Evolutionary conservation across 2,888 invertebrate species (phyloP), one percentile per base, ranked within the genome.

Genomic region (Aproaerema taeniolella): DNA sequence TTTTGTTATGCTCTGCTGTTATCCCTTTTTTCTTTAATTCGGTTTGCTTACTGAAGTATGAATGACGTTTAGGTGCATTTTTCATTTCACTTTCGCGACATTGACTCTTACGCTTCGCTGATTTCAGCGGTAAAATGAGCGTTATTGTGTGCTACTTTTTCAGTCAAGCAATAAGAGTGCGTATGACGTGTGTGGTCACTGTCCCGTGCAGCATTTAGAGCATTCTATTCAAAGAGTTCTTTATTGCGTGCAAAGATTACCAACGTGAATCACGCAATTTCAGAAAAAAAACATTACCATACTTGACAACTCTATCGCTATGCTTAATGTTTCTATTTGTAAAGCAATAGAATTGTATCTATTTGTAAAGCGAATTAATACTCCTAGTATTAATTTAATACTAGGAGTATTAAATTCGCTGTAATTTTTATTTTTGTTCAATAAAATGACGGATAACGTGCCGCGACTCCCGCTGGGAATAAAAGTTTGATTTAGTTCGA

Each of bases 401-500:
- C n/a, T n/a, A n/a, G n/a, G n/a, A n/a, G n/a, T n/a, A n/a, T n/a
- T n/a, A n/a, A n/a, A n/a, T n/a, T n/a, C n/a, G n/a, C n/a, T n/a
- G n/a, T n/a, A n/a, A n/a, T n/a, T n/a, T n/a, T n/a, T n/a, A n/a
- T n/a, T n/a, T n/a, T n/a, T n/a, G n/a, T n/a, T n/a, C n/a, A n/a
- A n/a, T n/a, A n/a, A n/a, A n/a, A n/a, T n/a, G 9, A 28, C 3
- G 10, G 25, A 25, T 34, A 34, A 34, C 34, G 25, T 20, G 34
- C 10, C 26, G 10, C 50, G 48, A 57, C 58, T 74, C 80, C 74
- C 80, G 56, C 16, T 48, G 60, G 81, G 80, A 74, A 68, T 67
- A 71, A 73, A 81, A 82, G 70, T 82, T 82, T 80, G 75, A 81
- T 82, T 80, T 73, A 78, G 79, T 81, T 81, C 67, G 73, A 74